phyloP scores from a whole-genome alignment of 2,888 invertebrate species.

The Cephus sareptanus region DNA sequence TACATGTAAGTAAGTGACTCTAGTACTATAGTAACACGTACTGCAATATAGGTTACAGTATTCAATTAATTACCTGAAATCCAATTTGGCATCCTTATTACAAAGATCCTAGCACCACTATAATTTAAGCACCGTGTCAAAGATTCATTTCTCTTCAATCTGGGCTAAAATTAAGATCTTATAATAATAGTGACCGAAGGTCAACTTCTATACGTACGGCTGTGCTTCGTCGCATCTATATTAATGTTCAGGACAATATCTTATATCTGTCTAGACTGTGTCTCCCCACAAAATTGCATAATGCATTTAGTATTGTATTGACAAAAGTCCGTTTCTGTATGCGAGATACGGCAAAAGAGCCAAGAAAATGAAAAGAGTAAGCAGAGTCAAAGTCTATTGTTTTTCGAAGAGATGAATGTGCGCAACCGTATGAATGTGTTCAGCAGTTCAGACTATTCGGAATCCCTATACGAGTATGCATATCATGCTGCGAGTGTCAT shows the following conservation, averaged over 20 bases:
- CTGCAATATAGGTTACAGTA: too few relatives aligned
- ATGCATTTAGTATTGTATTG: slow-evolving; percentile 25
- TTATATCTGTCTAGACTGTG: background rate
- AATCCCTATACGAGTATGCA: background rate
- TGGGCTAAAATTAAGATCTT: background rate
- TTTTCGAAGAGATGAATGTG: slow-evolving; percentile 38
- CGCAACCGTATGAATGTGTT: slow-evolving; percentile 25
- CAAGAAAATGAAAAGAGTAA: background rate
- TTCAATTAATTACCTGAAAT: background rate
- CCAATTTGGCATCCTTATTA: background rate
- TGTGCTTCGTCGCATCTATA: background rate
- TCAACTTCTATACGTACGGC: background rate
- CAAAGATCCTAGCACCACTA: background rate
- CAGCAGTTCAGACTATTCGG: background rate
- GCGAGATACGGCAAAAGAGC: slow-evolving; percentile 4
- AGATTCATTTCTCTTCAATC: background rate
- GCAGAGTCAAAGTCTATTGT: slow-evolving; percentile 33
- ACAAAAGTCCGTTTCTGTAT: background rate
- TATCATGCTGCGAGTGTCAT: background rate
- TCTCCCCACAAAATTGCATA: slow-evolving; percentile 40
- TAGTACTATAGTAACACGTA: too few relatives aligned
- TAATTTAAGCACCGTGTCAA: background rate
- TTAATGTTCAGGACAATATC: background rate
- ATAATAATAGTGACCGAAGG: background rate
- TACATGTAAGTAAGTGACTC: too few relatives aligned